Evolutionary conservation across 53 echinoderm and acorn worm genomes (phyloP).

Genomic region (Mesocentrotus franciscanus): DNA sequence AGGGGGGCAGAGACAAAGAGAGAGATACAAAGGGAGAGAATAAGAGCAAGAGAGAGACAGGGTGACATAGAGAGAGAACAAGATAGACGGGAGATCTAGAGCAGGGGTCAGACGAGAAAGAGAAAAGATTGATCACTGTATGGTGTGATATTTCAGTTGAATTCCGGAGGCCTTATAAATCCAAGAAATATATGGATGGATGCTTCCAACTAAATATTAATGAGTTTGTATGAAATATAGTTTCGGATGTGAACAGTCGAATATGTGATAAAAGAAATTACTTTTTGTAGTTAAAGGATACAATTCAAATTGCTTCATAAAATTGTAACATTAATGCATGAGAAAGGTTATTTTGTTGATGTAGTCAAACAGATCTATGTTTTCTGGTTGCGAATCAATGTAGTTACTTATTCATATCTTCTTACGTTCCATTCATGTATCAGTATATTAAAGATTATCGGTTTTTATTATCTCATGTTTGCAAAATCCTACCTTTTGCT

Average conservation of each 20-base stretch:
- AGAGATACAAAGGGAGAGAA: background rate
- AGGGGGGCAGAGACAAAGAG: background rate
- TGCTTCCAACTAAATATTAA: background rate
- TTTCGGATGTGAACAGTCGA: background rate
- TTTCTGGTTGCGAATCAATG: too few species aligned
- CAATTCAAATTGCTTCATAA: too few species aligned
- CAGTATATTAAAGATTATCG: too few species aligned
- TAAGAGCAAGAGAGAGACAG: background rate
- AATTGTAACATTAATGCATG: too few species aligned
- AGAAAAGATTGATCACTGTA: background rate
- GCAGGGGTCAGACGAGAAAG: background rate
- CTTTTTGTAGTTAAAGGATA: background rate
- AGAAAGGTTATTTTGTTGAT: too few species aligned
- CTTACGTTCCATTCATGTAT: too few species aligned
- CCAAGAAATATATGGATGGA: background rate
- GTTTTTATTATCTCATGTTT: too few species aligned
- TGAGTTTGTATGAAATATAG: background rate
- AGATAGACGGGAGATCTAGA: background rate
- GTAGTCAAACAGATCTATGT: too few species aligned
- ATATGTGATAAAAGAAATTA: background rate
- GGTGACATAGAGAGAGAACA: background rate
- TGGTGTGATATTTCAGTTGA: conserved; percentile 1
- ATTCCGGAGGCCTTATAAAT: background rate
- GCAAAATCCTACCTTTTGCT: too few species aligned
- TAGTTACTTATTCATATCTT: too few species aligned